Evolutionary conservation across 2,113 vertebrate genomes (phyloP), one percentile per base, ranked within the genome.

Genomic region (Mormoops blainvillei): DNA sequence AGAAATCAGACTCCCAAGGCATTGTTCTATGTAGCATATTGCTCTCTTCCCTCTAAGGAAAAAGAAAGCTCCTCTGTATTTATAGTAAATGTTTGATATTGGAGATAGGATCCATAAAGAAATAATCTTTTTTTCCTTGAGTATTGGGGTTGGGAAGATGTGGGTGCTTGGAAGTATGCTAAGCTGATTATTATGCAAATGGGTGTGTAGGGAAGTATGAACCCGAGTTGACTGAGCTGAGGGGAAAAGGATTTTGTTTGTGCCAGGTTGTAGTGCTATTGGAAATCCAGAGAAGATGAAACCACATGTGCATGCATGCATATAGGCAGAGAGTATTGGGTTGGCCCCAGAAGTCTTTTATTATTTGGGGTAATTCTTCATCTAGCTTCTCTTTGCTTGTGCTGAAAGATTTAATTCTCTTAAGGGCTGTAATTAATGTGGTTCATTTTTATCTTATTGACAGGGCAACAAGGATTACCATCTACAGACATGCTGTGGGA

Each of bases 401-500:
- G 73, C 65, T 82, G 61, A 71, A 67, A 78, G 18, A n/a, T 5
- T 96, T 88, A 74, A 93, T 93, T 74, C 52, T 93, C 52, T 61
- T 81, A 65, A 73, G 61, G 14, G 19, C 14, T 41, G 2, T 88
- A 87, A 94, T 91, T 68, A 83, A 70, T 71, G 33, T 96, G 33
- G 94, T 96, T 96, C 18, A 67, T 96, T 96, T 97, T 88, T 97
- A 52, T 89, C n/a, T 95, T 93, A 83, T 3, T 33, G 94, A 1
- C 65, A 99, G 99, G 99, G 99, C 48, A 99, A 99, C 80, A 98
- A 99, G 96, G 98, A 99, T 93, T 99, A 99, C 88, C 99, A 98
- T 50, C 98, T 99, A 80, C 99, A 98, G 98, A 99, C 99, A 0
- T 99, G 99, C 87, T 99, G 99, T 95, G 99, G 99, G 36, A 99